Evolutionary conservation across 2,113 vertebrate species (phyloP), one percentile per base, ranked within the genome.

Genomic region (Muntiacus reevesi): DNA sequence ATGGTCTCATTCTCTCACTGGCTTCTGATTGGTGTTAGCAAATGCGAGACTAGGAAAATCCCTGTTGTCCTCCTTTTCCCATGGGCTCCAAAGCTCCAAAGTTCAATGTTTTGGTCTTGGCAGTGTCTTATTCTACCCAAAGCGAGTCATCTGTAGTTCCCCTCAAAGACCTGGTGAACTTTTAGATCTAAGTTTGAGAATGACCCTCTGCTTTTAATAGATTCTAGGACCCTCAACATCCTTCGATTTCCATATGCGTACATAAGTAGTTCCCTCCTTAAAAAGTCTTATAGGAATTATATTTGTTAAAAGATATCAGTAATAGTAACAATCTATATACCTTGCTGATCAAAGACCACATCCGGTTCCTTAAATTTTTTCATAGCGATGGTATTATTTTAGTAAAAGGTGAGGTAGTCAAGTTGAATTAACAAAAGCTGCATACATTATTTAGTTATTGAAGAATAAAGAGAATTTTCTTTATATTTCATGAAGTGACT

Each of bases 361-460:
- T 87, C 7, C 6, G 6, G 14, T 30, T 76, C 25, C 74, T 84
- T 33, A 88, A 33, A 21, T 64, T 33, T 84, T 74, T 85, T 76
- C 88, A 52, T 28, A 62, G 14, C 7, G 16, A 6, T 85, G 12
- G 6, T 85, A 6, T n/a, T 27, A 90, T 85, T 36, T 85, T 54
- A 85, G 45, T 27, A 81, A 50, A 30, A 40, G 36, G 4, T 74
- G 52, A 62, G 43, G 15, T 91, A 55, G 33, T 36, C 12, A 62
- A 82, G 21, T 54, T 36, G n/a, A 93, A 62, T 88, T 60, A 45
- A 27, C 74, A 59, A 92, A 82, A 92, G 3, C 33, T 82, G 19
- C 33, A 74, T 54, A 47, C 3, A 47, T 82, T 21, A 52, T 60
- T 83, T 74, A 60, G 12, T 74, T 43, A 59, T 74, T 30, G 40